Conservation (phyloP, 2,113 vertebrate species). For the Hemibagrus wyckioides region DNA sequence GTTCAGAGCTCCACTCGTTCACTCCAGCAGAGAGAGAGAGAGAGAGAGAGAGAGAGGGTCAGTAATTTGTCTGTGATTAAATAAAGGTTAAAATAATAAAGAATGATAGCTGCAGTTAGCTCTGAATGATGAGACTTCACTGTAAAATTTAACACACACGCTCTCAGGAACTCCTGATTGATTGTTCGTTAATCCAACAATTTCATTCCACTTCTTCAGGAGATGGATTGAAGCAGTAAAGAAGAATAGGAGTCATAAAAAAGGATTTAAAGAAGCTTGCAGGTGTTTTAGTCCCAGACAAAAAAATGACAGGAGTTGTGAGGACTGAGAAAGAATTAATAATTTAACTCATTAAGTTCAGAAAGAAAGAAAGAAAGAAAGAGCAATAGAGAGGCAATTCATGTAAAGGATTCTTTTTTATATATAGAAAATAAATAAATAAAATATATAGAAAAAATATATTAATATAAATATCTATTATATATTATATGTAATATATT, state of each 20-base stretch:
- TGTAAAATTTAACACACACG: slow-evolving; percentile 5
- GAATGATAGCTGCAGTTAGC: neutral
- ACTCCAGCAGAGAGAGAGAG: neutral
- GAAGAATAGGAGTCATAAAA: neutral
- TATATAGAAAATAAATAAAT: neutral
- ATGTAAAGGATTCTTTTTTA: neutral
- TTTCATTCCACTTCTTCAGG: neutral
- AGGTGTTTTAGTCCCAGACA: neutral
- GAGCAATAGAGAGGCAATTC: too few relatives aligned
- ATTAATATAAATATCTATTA: too few relatives aligned
- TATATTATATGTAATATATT: too few relatives aligned
- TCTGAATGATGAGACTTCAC: slow-evolving; percentile 8
- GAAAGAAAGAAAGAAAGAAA: neutral
- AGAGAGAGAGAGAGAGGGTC: neutral
- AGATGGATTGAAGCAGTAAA: neutral
- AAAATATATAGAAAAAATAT: too few relatives aligned
- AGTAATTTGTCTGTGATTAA: slow-evolving; percentile 7
- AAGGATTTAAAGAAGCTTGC: neutral
- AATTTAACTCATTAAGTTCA: neutral
- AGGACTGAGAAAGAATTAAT: neutral
- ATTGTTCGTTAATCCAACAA: neutral
- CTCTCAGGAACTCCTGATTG: neutral
- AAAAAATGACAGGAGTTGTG: neutral
- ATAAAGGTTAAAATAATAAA: slow-evolving; percentile 5
- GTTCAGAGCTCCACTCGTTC: neutral